A percentile compares a stretch with the other conserved stretches of the same genome.
These are phyloP conservation scores for Molothrus aeneus DNA, from an alignment of 2,797 vertebrate genomes.

Conservation along the genomic window DNA sequence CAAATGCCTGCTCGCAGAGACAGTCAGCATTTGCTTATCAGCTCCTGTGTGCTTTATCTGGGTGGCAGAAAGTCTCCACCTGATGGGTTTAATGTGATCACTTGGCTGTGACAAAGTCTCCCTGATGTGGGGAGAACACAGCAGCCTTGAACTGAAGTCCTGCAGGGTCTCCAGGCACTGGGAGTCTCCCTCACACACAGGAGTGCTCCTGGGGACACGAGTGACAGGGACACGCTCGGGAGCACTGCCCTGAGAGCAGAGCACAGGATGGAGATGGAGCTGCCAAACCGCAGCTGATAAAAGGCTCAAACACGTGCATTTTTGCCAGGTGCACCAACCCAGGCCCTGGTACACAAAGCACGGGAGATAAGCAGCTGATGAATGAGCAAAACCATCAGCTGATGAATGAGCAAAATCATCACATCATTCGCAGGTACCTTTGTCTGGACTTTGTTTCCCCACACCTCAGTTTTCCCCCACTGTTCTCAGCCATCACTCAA, in stretches of 20 bases:
- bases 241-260: rapidly evolving
- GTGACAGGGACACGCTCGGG: rapidly evolving
- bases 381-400: background rate
- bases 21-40: constrained; percentile 58
- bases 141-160: background rate
- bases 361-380: background rate
- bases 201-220: background rate
- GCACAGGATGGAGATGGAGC: background rate
- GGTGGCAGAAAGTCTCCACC: background rate
- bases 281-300: background rate
- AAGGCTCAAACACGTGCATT: background rate
- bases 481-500: background rate
- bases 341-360: background rate
- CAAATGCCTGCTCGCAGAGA: background rate
- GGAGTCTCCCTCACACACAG: background rate
- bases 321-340: background rate
- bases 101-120: background rate
- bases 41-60: background rate
- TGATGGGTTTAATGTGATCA: background rate
- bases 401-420: background rate
- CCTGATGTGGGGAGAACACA: background rate
- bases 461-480: background rate
- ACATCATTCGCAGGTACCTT: background rate
- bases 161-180: background rate
- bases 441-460: background rate